Evolutionary conservation across 2,113 vertebrate genomes (phyloP).

Genomic region (Sakesphorus luctuosus): DNA sequence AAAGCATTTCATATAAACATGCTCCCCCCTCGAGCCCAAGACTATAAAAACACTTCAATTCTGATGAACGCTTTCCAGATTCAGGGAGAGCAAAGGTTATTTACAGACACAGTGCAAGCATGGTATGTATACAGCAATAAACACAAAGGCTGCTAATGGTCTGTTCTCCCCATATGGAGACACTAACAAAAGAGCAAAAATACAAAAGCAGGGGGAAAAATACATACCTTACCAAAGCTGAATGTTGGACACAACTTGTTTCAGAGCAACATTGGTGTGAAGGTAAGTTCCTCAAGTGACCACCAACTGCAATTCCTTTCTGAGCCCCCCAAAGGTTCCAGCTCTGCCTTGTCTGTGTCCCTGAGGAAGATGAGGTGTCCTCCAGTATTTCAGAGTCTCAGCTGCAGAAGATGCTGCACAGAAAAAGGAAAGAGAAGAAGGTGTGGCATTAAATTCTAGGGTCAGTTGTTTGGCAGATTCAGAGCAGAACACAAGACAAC

Average conservation of each 20-base stretch:
- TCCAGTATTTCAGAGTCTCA: constrained; percentile 62
- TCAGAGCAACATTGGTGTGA: constrained; percentile 74
- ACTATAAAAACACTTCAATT: neutral
- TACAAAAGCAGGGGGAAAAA: neutral
- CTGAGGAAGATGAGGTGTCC: constrained; percentile 49
- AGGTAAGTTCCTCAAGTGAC: constrained; percentile 37
- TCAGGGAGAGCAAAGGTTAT: neutral
- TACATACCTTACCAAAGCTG: constrained; percentile 69
- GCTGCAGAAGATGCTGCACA: constrained; percentile 27
- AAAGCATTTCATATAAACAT: neutral
- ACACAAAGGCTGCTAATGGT: neutral
- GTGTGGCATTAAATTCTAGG: constrained; percentile 46
- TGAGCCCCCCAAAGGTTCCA: neutral
- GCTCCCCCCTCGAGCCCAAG: neutral
- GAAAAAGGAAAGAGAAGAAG: constrained; percentile 32
- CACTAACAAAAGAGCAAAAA: neutral
- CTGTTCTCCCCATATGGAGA: neutral
- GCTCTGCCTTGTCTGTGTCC: neutral
- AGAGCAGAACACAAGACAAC: constrained; percentile 47
- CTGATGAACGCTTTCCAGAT: neutral
- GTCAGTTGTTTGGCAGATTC: constrained; percentile 42
- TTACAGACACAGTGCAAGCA: neutral
- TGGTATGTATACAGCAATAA: neutral
- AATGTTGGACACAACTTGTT: constrained; percentile 9
- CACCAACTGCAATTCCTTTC: neutral